phyloP scores from a whole-genome alignment of 2,113 vertebrate species.

The Microcebus murinus region DNA sequence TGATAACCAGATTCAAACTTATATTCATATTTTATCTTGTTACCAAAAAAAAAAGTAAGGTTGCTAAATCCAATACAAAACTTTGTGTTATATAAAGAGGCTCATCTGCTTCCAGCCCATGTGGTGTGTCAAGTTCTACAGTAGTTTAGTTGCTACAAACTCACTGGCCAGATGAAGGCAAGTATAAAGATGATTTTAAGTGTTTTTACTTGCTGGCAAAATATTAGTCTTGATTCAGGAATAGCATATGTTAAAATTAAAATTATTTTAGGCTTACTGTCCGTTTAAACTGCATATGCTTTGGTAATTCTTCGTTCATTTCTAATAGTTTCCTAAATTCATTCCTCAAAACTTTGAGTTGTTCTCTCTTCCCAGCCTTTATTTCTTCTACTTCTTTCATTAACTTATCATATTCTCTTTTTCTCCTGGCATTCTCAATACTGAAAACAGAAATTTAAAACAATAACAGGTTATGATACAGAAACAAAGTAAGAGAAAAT shows the following conservation, averaged over 20 bases:
- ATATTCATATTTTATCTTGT: background rate
- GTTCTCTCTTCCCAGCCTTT: slow-evolving; percentile 84
- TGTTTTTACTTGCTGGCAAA: background rate
- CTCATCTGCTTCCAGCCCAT: background rate
- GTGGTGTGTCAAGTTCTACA: background rate
- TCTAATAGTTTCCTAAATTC: slow-evolving; percentile 85
- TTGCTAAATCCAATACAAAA: background rate
- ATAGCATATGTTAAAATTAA: background rate
- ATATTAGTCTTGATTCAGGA: background rate
- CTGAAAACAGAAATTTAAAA: slow-evolving; percentile 83
- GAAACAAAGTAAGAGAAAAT: slow-evolving; percentile 14
- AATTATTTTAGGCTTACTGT: slow-evolving; percentile 81
- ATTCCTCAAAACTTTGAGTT: slow-evolving; percentile 84
- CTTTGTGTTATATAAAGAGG: background rate
- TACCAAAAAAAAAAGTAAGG: background rate
- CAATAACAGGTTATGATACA: background rate
- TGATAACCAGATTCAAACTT: slow-evolving; percentile 9
- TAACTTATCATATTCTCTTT: slow-evolving; percentile 87
- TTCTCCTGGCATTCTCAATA: slow-evolving; percentile 92
- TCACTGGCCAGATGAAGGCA: background rate
- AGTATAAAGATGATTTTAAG: background rate
- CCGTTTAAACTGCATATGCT: slow-evolving; percentile 88
- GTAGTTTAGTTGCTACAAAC: background rate
- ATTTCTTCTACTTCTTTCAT: slow-evolving; percentile 88
- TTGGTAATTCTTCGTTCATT: slow-evolving; percentile 88